Evolutionary conservation across 1,140 invertebrate genomes (phyloP), one percentile per base, ranked within the genome.

Genomic region (Callitettix versicolor): DNA sequence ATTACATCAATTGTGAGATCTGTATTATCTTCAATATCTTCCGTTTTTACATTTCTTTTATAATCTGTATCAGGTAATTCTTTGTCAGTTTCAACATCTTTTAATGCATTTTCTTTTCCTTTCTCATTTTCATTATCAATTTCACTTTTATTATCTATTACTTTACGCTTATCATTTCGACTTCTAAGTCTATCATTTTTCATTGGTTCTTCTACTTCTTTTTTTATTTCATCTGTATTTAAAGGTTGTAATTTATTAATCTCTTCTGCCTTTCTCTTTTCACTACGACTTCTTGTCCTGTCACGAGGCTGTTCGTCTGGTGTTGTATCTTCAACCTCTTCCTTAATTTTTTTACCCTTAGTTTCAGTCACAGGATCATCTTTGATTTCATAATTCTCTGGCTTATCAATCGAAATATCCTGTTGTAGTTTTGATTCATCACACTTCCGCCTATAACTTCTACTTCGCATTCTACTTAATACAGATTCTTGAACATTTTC

Each of bases 401-500:
- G 26, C 9, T 30, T 30, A 30, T 30, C 48, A 36, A 17, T 15
- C 18, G 34, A 34, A 51, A 12, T 21, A 26, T 36, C 38, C 36
- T 12, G 48, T 15, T 12, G 48, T 15, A 14, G 33, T 14, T 17
- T 41, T n/a, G n/a, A n/a, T 22, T 46, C 43, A 15, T 48, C 46
- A n/a, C 21, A 11, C 18, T 34, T 51, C 5, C 34, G 30, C 33
- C 44, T 56, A 21, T 36, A 38, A 9, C 40, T 49, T 40, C 36
- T 33, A 47, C 33, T 51, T 22, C 38, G 24, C 46, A 42, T 56
- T 21, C 24, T 56, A 9, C 38, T 22, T 40, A 22, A 26, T 42
- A 43, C 15, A 68, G 68, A 38, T 75, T 72, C 15, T 69, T 67
- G 0, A 60, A n/a, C n/a, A 55, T 33, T 52, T 3, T 41, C 56